Conservation (phyloP, 2,113 vertebrate genomes). For the Chionis minor region DNA sequence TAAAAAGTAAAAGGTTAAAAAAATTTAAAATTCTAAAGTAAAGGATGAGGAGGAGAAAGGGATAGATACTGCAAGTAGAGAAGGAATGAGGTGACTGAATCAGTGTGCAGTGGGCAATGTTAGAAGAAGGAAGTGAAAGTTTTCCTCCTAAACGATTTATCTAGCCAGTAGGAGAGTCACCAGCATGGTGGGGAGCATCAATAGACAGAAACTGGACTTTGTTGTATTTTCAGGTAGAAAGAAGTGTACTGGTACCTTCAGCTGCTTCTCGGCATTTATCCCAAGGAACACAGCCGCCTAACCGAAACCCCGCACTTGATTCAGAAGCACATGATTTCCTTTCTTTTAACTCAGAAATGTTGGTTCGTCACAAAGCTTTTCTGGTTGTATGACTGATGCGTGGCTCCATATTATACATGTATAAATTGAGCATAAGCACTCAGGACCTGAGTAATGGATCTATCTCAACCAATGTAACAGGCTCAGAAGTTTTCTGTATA, state of each 20-base stretch:
- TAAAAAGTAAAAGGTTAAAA: neutral
- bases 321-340: neutral
- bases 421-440: neutral
- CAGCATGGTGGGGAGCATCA: neutral
- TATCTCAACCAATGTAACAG: neutral
- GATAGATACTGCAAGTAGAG: neutral
- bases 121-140: neutral
- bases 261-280: neutral
- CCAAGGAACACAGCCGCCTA: neutral
- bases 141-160: neutral
- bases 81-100: neutral
- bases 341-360: neutral
- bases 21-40: neutral
- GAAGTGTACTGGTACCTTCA: neutral
- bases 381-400: neutral
- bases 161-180: neutral
- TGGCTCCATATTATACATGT: neutral
- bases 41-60: neutral
- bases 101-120: neutral
- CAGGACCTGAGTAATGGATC: neutral
- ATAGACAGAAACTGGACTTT: neutral
- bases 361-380: neutral
- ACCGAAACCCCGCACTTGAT: neutral
- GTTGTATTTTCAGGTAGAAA: neutral
- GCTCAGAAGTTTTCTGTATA: fast-evolving